Evolutionary conservation across 1,140 invertebrate species (phyloP), one percentile per base, ranked within the genome.

Genomic region (Caenorhabditis inopinata): DNA sequence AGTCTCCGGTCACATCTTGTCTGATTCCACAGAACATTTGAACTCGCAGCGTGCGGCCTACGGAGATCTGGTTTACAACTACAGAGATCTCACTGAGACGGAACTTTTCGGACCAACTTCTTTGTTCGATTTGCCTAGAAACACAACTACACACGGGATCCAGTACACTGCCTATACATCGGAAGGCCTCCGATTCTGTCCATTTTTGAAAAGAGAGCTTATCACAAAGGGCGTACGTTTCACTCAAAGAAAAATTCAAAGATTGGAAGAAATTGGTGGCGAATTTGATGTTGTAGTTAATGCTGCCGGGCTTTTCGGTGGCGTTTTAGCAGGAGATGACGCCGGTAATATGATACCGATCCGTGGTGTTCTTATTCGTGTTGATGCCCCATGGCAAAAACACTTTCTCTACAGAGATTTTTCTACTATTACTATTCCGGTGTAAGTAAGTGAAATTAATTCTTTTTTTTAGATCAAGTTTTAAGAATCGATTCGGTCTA

Each of bases 401-500:
- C 82, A 83, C 45, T 83, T 83, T 27, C 76, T 83, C 27, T 83
- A 83, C 76, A 78, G 47, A 18, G 82, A 83, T 35, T 82, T 79
- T 62, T 16, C 48, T 3, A 83, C 81, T 0, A 80, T 83, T 46
- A 82, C 82, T 12, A 83, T 83, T 79, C 82, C 82, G 14, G 68
- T 74, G 82, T 83, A 42, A 81, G 79, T 74, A 25, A 2, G 6
- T 29, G 18, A 25, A 6, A 29, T 12, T 35, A 16, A 45, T 6
- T 25, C 6, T 74, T 79, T 68, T 4, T 35, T 32, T 18, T 47
- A 74, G 0, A 16, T 25, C 3, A 14, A 12, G 14, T 0, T 49
- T 81, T 74, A n/a, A 88, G 85, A 23, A 68, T 89, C 1, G 89
- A 93, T n/a, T 90, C 85, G 18, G 92, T 92, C 0, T 91, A 94